Base-by-base conservation (phyloP, 1,140 invertebrate species). In the Drosophila bipectinata region DNA sequence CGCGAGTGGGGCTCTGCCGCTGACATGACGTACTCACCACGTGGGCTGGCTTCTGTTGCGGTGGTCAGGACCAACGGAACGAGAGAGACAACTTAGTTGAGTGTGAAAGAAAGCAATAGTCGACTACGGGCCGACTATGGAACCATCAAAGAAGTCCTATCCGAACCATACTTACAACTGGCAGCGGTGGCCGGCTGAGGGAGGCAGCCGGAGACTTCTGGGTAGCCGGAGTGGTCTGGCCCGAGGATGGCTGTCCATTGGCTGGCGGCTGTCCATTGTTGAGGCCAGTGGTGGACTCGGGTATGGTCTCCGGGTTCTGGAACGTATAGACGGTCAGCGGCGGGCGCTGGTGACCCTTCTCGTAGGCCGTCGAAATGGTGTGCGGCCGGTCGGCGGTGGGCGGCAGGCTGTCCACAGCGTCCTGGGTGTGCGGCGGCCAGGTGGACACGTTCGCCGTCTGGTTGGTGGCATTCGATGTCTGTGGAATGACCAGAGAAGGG, bases 301-400 rank as follows among this genome's bases (percentile, higher is more conserved):
- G 56, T 93, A 94, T 77, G 93, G 91, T 90, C 68, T 95, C 94
- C 15, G 95, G 95, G 69, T 95, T 95, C 92, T 96, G 95, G 93
- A 98, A 98, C 78, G 97, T 97, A 85, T 98, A 97, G 7, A 97
- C 95, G 68, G 96, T 97, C 12, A 98, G 92, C 3, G 97, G 94
- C n/a, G 97, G 95, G 76, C 97, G 94, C 78, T 96, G 95, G 92
- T 97, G 96, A 9, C 95, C 96, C 88, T 96, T 96, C 91, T 98
- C 97, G 87, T 98, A 98, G 4, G 96, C 97, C 66, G 97, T 90
- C 95, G 97, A 98, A 80, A 98, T 98, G 3, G 98, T 99, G 90
- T 99, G 98, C 12, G 98, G 97, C 69, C 97, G 93, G 72, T 97
- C 96, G 57, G 94, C 95, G 90, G 96, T 94, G 66, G 96, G 95